Evolutionary conservation across 2,888 invertebrate species (phyloP).

Genomic region (Sycophila texana): DNA sequence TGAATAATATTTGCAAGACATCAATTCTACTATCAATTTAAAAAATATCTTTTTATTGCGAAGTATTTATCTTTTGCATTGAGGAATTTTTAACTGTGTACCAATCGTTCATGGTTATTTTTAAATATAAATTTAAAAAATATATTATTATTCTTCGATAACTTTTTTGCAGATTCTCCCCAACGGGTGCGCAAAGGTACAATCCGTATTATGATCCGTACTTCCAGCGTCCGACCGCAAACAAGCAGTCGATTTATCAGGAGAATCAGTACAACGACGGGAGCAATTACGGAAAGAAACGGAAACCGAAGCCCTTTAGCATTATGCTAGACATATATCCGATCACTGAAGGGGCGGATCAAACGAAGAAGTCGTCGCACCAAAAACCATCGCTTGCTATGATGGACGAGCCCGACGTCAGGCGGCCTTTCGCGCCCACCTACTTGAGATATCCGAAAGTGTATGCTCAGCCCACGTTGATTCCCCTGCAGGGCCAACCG

Average conservation of each 20-base stretch:
- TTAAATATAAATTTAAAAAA: background rate
- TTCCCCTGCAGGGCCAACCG: conserved; percentile 47
- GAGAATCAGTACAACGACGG: conserved; percentile 64
- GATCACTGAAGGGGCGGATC: conserved; percentile 72
- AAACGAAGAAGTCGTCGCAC: conserved; percentile 63
- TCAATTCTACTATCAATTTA: no score
- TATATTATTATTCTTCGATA: background rate
- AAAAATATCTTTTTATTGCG: no score
- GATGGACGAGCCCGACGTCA: conserved; percentile 66
- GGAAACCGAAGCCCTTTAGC: conserved; percentile 78
- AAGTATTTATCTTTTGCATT: no score
- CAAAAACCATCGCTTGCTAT: conserved; percentile 1
- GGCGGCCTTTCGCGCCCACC: conserved; percentile 62
- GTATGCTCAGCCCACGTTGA: conserved; percentile 57
- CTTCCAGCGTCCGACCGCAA: conserved; percentile 63
- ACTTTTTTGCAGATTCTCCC: conserved; percentile 67
- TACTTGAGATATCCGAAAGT: conserved; percentile 62
- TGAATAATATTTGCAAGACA: no score
- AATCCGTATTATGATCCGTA: conserved; percentile 66
- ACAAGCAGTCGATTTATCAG: conserved; percentile 57
- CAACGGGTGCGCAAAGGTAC: conserved; percentile 67
- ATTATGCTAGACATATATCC: conserved; percentile 82
- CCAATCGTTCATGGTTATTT: no score
- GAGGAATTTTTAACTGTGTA: no score
- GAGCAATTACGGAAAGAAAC: conserved; percentile 61